Conservation (phyloP, 2,888 invertebrate genomes). For the Drosophila tanythrix region DNA sequence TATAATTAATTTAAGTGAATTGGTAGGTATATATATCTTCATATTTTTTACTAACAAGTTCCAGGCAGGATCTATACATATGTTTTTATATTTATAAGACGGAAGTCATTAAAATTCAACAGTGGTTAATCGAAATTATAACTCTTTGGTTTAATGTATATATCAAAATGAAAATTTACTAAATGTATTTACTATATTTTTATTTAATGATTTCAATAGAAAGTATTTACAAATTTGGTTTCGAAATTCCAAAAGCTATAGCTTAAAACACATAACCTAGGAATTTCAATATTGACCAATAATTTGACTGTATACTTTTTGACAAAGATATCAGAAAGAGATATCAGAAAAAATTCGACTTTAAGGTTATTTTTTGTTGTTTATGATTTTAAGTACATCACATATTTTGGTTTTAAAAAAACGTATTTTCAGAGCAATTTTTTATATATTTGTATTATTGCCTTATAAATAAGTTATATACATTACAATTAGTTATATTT, state of each 20-base stretch:
- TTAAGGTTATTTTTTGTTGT: slow-evolving; percentile 45
- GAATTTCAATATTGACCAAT: neutral
- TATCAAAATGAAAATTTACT: neutral
- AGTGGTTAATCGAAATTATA: neutral
- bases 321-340: slow-evolving; percentile 25
- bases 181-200: slow-evolving; percentile 9
- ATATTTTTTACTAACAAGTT: neutral
- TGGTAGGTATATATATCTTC: neutral
- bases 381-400: slow-evolving; percentile 63
- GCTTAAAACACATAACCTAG: neutral
- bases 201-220: neutral
- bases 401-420: slow-evolving; percentile 44
- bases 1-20: slow-evolving; percentile 16
- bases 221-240: neutral
- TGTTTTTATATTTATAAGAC: neutral
- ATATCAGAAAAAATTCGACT: slow-evolving; percentile 25
- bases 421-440: slow-evolving; percentile 72
- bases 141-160: neutral
- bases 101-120: neutral
- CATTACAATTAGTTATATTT: slow-evolving; percentile 29
- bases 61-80: neutral
- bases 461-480: slow-evolving; percentile 39
- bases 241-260: neutral
- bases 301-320: slow-evolving; percentile 31
- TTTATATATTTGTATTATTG: slow-evolving; percentile 31